phyloP scores from a whole-genome alignment of 1,140 invertebrate species.

The Alviniconcha marisindica region DNA sequence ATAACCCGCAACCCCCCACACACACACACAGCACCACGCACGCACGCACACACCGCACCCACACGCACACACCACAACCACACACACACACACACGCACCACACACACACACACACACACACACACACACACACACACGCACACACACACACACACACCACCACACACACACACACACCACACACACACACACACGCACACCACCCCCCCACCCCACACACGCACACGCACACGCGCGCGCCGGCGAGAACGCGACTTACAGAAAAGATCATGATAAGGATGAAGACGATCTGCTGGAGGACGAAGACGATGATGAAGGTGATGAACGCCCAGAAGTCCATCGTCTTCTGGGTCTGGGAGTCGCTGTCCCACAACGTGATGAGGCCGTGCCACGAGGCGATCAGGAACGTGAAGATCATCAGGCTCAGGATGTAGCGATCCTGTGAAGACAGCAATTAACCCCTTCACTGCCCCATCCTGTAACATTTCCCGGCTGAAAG shows the following conservation, averaged over 20 bases:
- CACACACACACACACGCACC: no score
- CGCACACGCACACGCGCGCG: background rate
- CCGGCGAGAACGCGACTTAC: no score
- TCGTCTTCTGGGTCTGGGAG: background rate
- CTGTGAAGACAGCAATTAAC: no score
- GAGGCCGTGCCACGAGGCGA: slow-evolving; percentile 69
- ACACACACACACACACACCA: background rate
- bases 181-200: background rate
- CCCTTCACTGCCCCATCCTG: no score
- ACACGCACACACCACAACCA: background rate
- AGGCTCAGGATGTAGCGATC: slow-evolving; percentile 69
- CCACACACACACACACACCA: background rate
- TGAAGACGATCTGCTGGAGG: slow-evolving; percentile 50
- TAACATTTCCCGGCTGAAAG: no score
- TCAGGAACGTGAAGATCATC: slow-evolving; percentile 66
- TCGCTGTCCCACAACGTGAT: slow-evolving; percentile 46
- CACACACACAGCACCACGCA: background rate
- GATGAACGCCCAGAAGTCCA: slow-evolving; percentile 56
- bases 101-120: no score
- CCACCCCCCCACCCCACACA: background rate
- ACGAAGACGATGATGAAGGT: slow-evolving; percentile 50
- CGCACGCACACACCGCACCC: background rate
- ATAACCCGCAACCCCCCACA: background rate
- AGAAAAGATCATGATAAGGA: slow-evolving; percentile 43
- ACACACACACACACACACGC: no score